These are phyloP conservation scores for Aythya fuligula DNA, from an alignment of 2,797 vertebrate species.

Conservation along the genomic window DNA sequence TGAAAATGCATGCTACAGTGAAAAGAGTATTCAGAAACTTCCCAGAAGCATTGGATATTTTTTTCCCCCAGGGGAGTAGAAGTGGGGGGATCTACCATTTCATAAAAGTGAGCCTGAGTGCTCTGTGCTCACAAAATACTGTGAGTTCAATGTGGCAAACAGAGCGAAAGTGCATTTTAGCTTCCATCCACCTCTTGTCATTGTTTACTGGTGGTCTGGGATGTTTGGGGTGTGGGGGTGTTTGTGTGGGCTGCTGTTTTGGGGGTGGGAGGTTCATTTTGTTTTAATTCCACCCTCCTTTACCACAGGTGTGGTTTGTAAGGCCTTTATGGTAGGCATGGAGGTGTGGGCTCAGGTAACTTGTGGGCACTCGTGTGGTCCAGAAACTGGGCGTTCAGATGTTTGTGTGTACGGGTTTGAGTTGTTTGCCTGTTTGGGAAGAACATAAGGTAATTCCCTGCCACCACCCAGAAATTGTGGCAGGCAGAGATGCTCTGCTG, in stretches of 20 bases:
- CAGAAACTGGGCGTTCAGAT: background rate
- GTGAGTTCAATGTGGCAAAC: no score
- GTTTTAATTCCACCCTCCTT: background rate
- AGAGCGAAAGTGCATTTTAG: background rate
- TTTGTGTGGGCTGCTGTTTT: background rate
- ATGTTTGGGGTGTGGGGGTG: fast-evolving
- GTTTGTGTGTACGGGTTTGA: background rate
- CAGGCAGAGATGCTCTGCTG: background rate
- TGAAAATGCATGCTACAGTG: background rate
- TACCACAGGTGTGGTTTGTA: fast-evolving
- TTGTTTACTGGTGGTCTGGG: no score
- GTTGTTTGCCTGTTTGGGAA: fast-evolving
- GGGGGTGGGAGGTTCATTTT: background rate
- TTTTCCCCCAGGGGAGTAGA: no score
- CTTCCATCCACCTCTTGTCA: fast-evolving
- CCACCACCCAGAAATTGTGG: background rate
- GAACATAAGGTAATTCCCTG: background rate
- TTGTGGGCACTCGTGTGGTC: fast-evolving
- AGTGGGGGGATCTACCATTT: no score
- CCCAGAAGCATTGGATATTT: background rate
- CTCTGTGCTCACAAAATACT: fast-evolving
- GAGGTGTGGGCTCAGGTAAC: background rate
- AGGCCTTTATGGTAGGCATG: fast-evolving
- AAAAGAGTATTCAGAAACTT: background rate
- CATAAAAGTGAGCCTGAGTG: no score